A percentile compares a stretch with the other conserved stretches of the same genome.
These are phyloP conservation scores for Cossypha dichroa DNA, from an alignment of 2,797 vertebrate species.

Conservation along the genomic window DNA sequence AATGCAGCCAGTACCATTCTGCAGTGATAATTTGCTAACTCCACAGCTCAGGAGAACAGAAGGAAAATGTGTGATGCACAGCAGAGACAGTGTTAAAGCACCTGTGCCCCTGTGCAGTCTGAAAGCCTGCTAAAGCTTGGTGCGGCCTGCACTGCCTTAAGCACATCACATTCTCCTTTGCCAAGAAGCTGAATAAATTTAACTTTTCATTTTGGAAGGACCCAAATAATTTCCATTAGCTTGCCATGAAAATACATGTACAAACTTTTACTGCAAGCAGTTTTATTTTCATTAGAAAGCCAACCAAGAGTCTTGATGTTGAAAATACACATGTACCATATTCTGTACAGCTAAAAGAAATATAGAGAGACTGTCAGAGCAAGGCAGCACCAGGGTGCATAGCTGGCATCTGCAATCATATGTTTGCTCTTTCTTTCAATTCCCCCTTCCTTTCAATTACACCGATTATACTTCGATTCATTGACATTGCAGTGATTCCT, in stretches of 20 bases:
- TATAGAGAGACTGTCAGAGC: neutral
- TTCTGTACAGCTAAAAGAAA: neutral
- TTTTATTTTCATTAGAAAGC: neutral
- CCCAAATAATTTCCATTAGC: neutral
- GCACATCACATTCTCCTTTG: accelerated
- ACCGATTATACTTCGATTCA: neutral
- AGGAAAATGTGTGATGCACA: neutral
- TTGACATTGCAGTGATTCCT: conserved; percentile 44
- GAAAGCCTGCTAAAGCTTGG: neutral
- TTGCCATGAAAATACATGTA: neutral
- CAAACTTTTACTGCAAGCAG: accelerated
- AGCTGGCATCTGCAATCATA: neutral
- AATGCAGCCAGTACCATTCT: neutral
- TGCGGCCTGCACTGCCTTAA: neutral
- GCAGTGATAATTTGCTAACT: neutral
- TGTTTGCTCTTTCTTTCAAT: neutral
- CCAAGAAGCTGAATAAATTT: neutral
- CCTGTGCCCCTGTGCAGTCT: neutral
- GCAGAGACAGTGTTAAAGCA: neutral
- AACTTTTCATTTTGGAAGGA: neutral
- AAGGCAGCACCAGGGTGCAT: neutral
- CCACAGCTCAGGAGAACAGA: neutral
- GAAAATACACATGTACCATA: neutral
- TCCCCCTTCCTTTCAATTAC: neutral
- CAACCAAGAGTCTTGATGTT: neutral